Conservation (phyloP, 2,797 vertebrate genomes). For the Malacoraja senta region DNA sequence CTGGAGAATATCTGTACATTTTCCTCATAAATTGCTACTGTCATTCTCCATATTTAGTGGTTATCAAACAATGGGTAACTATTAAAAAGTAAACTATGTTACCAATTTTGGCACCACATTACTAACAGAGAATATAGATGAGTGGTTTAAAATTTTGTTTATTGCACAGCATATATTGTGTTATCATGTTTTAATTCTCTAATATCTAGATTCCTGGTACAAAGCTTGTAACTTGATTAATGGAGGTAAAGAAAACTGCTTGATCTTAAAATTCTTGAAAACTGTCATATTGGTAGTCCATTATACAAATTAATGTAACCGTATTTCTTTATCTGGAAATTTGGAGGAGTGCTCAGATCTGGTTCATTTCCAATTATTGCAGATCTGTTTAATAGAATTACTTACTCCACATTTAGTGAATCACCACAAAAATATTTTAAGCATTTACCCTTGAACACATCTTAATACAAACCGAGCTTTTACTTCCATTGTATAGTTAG, state of each 20-base stretch:
- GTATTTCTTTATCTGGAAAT: neutral
- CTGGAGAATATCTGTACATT: neutral
- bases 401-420: conserved; percentile 26
- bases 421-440: conserved; percentile 15
- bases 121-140: neutral
- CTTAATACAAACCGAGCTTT: conserved; percentile 13
- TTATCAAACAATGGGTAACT: neutral
- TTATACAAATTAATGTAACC: neutral
- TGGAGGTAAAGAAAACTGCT: neutral
- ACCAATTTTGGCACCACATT: neutral
- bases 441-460: neutral
- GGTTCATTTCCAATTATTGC: conserved; percentile 3
- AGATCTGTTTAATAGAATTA: conserved; percentile 26
- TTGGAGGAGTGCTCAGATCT: neutral
- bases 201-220: neutral
- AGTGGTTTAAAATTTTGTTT: neutral
- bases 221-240: neutral
- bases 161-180: neutral
- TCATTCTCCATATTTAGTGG: neutral
- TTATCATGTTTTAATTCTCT: neutral
- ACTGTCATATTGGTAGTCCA: neutral
- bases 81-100: neutral
- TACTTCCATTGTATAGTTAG: neutral
- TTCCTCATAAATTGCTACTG: neutral
- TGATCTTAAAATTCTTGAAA: conserved; percentile 4